Conservation (phyloP, 2,113 vertebrate genomes). For the Jacana jacana region DNA sequence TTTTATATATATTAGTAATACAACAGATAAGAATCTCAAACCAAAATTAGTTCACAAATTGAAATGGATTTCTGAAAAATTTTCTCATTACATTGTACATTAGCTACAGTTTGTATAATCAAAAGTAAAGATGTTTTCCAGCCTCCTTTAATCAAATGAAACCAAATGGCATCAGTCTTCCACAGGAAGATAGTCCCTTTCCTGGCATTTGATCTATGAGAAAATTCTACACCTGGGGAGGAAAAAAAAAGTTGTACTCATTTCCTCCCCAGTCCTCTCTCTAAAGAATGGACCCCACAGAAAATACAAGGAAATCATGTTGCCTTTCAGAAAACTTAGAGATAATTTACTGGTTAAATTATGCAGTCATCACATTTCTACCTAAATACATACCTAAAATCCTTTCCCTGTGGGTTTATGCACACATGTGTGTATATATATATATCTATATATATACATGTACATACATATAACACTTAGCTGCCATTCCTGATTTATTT, state of each 20-base stretch:
- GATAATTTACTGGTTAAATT: neutral
- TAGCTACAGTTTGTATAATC: constrained; percentile 16
- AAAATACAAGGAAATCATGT: neutral
- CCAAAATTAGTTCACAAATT: constrained; percentile 61
- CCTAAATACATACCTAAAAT: neutral
- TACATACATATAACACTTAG: neutral
- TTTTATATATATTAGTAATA: constrained; percentile 45
- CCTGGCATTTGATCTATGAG: constrained; percentile 5
- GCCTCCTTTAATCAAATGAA: constrained; percentile 47
- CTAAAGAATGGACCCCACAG: neutral
- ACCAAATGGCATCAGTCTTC: constrained; percentile 36
- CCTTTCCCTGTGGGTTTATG: neutral
- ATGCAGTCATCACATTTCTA: neutral
- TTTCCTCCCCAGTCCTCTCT: neutral
- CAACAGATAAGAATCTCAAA: neutral
- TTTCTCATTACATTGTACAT: constrained; percentile 8
- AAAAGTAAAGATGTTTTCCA: neutral
- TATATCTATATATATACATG: too few species aligned
- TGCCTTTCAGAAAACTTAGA: neutral
- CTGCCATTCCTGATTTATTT: neutral
- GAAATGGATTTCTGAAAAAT: constrained; percentile 37
- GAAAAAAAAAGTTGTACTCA: too few species aligned
- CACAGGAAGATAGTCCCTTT: constrained; percentile 15
- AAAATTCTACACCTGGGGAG: neutral
- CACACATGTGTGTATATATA: too few species aligned